Base-by-base conservation (phyloP, 2,888 invertebrate species). In the Boloria selene region DNA sequence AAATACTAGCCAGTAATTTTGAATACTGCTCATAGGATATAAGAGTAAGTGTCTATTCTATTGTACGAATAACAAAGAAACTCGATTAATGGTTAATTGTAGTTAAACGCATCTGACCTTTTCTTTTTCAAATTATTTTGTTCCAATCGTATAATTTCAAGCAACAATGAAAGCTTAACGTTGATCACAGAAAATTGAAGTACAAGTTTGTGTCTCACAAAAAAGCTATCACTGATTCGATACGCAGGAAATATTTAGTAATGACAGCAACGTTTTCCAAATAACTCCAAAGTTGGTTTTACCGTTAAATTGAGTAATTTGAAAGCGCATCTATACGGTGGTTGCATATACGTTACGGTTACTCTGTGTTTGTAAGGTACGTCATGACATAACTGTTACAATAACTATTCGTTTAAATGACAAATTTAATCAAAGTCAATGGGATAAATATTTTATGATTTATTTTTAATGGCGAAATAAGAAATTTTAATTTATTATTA, bases 231-330 rank as follows among this genome's bases (percentile, higher is more conserved):
- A 60, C 13, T 16, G 49, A 54, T 53, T 60, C 47, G 47, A 26
- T 63, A 64, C 56, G 60, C 61, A 66, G 68, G 69, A 71, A 72
- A 69, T 64, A 16, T 62, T 68, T 60, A 65, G 61, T 64, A 64
- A 56, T 26, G 38, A 64, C 60, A 66, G 67, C 71, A 71, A 61
- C 61, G 61, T 67, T 63, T 59, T 67, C 55, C 31, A 64, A 67
- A 67, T 64, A 54, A 60, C 61, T 51, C 16, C 58, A 51, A 62
- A 73, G 73, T 73, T 65, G 74, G 72, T 62, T 83, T 81, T 84
- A 87, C 90, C 88, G 90, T 90, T 90, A 90, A 90, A 90, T 90
- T 90, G 86, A 87, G 80, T 86, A 87, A 87, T 90, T 90, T 86
- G 82, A 81, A 82, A 76, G 81, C 80, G 79, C 81, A 83, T 75